Evolutionary conservation across 2,797 vertebrate genomes (phyloP).

Genomic region (Takifugu rubripes): DNA sequence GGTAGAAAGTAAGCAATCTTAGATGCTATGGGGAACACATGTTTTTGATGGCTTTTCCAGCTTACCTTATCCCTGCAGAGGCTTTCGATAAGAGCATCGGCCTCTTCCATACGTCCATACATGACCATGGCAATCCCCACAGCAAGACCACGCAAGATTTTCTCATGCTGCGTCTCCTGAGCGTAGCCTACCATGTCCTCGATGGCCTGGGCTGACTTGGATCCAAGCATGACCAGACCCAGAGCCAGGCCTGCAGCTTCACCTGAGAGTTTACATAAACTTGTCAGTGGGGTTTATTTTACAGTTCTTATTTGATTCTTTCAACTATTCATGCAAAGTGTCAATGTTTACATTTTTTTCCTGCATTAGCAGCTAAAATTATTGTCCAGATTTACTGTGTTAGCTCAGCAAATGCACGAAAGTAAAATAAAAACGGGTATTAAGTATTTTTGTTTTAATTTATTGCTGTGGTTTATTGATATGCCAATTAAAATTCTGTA

Average conservation of each 20-base stretch:
- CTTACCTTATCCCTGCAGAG: slow-evolving; percentile 96
- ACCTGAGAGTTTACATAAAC: slow-evolving; percentile 68
- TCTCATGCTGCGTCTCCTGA: slow-evolving; percentile 98
- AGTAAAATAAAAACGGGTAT: no score
- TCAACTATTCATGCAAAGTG: background rate
- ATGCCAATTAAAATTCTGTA: no score
- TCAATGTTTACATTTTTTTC: no score
- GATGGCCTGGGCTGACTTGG: slow-evolving; percentile 97
- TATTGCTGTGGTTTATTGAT: no score
- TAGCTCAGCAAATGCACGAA: no score
- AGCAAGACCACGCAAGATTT: slow-evolving; percentile 93
- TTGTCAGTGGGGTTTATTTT: background rate
- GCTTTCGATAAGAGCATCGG: slow-evolving; percentile 95
- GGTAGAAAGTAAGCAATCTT: slow-evolving; percentile 1
- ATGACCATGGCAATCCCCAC: slow-evolving; percentile 97
- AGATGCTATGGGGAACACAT: background rate
- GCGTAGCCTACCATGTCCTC: slow-evolving; percentile 99
- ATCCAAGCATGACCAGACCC: slow-evolving; percentile 96
- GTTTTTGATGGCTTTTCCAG: background rate
- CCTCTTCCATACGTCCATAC: slow-evolving; percentile 98
- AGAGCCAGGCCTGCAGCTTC: slow-evolving; percentile 94
- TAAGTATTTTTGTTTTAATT: no score
- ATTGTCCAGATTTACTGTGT: background rate
- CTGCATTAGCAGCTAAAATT: background rate
- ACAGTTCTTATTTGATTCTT: background rate